Conservation (phyloP, 2,888 invertebrate species). For the Stenolophus ochropezus region DNA sequence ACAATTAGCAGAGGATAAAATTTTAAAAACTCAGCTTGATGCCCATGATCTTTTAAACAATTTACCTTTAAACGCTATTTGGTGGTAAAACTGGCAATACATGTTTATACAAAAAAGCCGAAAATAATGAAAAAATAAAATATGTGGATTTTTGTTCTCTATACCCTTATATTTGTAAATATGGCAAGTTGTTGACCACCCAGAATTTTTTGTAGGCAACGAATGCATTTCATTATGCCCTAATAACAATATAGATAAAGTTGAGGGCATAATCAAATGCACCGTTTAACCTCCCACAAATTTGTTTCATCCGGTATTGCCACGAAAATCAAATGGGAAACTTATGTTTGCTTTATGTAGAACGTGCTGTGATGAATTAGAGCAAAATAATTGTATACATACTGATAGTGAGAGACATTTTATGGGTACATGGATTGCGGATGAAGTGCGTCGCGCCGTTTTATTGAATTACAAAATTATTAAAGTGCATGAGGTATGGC, state of each 20-base stretch:
- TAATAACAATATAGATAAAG: slow-evolving; percentile 58
- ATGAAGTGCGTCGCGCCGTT: slow-evolving; percentile 68
- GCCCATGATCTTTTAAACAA: neutral
- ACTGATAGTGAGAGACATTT: slow-evolving; percentile 63
- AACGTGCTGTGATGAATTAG: slow-evolving; percentile 65
- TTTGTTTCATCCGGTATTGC: slow-evolving; percentile 29
- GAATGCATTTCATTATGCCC: neutral
- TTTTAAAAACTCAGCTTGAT: neutral
- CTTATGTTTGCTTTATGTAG: too few relatives aligned
- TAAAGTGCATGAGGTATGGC: slow-evolving; percentile 68
- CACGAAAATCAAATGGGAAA: too few relatives aligned
- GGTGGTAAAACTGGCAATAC: too few relatives aligned
- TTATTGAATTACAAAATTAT: slow-evolving; percentile 67
- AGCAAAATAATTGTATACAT: slow-evolving; percentile 66
- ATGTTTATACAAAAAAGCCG: too few relatives aligned
- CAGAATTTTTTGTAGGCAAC: slow-evolving; percentile 12
- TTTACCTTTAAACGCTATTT: too few relatives aligned
- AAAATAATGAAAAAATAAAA: slow-evolving; percentile 43
- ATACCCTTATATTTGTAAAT: slow-evolving; percentile 42
- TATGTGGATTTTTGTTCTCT: slow-evolving; percentile 48
- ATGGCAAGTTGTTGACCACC: slow-evolving; percentile 31
- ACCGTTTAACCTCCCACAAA: slow-evolving; percentile 61
- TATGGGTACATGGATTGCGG: slow-evolving; percentile 67
- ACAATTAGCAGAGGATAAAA: slow-evolving; percentile 2
- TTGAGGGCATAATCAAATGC: slow-evolving; percentile 22